Conservation (phyloP, 2,797 vertebrate genomes). For the Sebastes reedi region DNA sequence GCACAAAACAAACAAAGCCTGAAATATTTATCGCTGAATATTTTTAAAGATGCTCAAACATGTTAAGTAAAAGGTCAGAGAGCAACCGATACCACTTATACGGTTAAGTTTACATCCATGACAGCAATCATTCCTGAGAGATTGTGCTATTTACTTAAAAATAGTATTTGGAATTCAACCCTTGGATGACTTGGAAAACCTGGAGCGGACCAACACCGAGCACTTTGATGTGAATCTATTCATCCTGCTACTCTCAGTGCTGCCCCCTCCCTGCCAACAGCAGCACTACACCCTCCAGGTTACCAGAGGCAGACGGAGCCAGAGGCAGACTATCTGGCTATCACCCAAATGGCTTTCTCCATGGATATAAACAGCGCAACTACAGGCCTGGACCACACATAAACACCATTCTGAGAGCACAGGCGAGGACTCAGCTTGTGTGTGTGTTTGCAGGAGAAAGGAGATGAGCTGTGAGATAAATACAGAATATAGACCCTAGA, state of each 20-base stretch:
- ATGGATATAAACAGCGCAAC: slow-evolving; percentile 78
- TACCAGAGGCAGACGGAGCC: slow-evolving; percentile 62
- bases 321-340: slow-evolving; percentile 76
- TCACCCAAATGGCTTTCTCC: slow-evolving; percentile 77
- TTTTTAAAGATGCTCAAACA: not conserved
- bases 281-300: slow-evolving; percentile 34
- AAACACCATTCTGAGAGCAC: slow-evolving; percentile 71
- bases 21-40: not conserved
- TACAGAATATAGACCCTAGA: slow-evolving; percentile 37
- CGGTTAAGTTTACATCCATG: not conserved
- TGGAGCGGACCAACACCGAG: not conserved
- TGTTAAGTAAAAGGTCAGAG: not conserved
- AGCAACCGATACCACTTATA: not conserved
- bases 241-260: slow-evolving; percentile 31
- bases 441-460: slow-evolving; percentile 8
- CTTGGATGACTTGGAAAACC: not conserved
- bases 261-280: slow-evolving; percentile 53
- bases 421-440: slow-evolving; percentile 26
- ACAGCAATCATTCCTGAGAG: not conserved
- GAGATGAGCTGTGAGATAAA: slow-evolving; percentile 48
- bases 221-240: not conserved
- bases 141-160: not conserved
- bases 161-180: not conserved
- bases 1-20: not conserved
- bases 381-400: slow-evolving; percentile 76